Percentiles rank a stretch among this genome's conserved stretches.
phyloP scores from a whole-genome alignment of 2,113 vertebrate species.

The Nettapus auritus region DNA sequence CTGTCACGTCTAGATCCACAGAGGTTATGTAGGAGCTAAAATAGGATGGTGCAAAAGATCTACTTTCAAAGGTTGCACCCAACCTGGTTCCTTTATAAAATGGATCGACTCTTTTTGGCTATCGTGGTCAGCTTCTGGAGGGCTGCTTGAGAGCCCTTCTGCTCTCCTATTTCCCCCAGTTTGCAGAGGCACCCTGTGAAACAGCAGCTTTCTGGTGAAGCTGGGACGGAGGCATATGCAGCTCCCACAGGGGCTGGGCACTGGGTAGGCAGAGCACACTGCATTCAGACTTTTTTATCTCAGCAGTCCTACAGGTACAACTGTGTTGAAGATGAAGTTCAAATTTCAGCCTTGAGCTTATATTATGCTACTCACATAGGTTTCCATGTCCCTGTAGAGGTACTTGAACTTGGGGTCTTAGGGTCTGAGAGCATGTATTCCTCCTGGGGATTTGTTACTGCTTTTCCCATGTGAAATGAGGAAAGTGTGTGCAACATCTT shows the following conservation, averaged over 20 bases:
- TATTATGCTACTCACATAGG: background rate
- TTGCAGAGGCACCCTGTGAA: background rate
- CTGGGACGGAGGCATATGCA: fast-evolving
- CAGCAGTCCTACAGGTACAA: background rate
- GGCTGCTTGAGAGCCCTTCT: background rate
- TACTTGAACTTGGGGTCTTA: background rate
- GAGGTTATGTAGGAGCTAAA: background rate
- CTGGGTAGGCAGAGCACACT: background rate
- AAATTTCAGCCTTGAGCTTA: background rate
- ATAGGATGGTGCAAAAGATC: background rate
- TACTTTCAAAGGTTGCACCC: background rate
- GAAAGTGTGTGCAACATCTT: background rate
- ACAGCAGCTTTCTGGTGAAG: background rate
- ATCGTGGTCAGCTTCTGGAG: background rate
- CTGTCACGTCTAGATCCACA: background rate
- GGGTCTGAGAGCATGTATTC: background rate
- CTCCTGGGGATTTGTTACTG: background rate
- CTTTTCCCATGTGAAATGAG: background rate
- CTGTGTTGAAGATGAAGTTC: background rate
- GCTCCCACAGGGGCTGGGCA: background rate
- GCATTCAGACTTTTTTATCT: background rate
- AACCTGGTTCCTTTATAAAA: background rate
- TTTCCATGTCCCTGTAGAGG: background rate
- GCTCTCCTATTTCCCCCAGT: background rate
- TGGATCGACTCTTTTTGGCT: background rate